Evolutionary conservation across 1,140 invertebrate species (phyloP), one percentile per base, ranked within the genome.

Genomic region (Pseudomyrmex flavicornis): DNA sequence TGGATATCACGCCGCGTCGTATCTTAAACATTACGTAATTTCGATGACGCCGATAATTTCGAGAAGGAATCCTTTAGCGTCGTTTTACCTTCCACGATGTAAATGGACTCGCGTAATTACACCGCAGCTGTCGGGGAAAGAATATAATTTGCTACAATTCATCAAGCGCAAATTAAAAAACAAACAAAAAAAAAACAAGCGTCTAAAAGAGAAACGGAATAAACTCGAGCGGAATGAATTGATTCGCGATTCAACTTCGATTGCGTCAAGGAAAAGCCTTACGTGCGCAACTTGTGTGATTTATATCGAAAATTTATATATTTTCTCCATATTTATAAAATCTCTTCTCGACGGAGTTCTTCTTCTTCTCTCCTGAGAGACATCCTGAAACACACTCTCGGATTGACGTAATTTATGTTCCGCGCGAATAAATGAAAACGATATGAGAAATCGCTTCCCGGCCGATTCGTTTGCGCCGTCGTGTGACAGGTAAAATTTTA

Each of bases 11-110:
- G 66, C 35, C 20, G 65, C 20, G 54, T 70, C 65, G 76, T 44
- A 80, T 48, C 66, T 80, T 70, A 80, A 80, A 58, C 12, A 70
- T 80, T 46, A 66, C 76, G 76, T 26, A 70, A 70, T 80, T 59
- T 80, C 66, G 76, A 80, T 66, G 76, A 61, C 26, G 52, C 1
- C 35, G 62, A 68, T 48, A 26, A 59, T 59, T 70, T 72, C 76
- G 22, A 59, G 52, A 59, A 59, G 48, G n/a, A 72, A 8, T 65
- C 20, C 17, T 48, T 17, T 8, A 46, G 22, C 12, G 46, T 50
- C 22, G 46, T 80, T 59, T 72, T 59, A 80, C 61, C 35, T 4
- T 22, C n/a, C 12, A 15, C 74, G 62, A 54, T 9, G 52, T 68
- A 35, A 69, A 69, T 46, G 26, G 52, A 46, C 26, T 56, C 62